Evolutionary conservation across 2,113 vertebrate genomes (phyloP), one percentile per base, ranked within the genome.

Genomic region (Thryonomys swinderianus): DNA sequence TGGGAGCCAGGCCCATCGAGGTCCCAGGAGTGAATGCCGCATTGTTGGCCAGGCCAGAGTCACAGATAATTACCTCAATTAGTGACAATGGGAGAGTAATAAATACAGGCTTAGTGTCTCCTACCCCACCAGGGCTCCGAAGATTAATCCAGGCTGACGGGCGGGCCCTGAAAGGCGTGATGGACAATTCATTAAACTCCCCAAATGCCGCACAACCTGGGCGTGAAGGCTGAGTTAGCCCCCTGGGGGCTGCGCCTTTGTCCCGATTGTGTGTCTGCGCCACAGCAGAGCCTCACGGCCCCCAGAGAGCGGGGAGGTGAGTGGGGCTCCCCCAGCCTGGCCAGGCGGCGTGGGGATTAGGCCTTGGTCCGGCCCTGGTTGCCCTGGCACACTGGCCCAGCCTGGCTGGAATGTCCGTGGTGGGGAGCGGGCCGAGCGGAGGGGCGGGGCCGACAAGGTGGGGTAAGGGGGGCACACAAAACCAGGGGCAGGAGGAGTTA

Each of bases 61-160:
- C 99, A 99, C 99, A 99, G 99, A 99, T 99, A 99, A 99, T 99
- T 99, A 99, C 99, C 99, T 99, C 99, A 99, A 99, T 99, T 99
- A 99, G 99, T 99, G 99, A 99, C 99, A 99, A 99, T 99, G 99
- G 99, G 99, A 99, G 99, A 99, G 99, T 99, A 99, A 99, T 99
- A 99, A 99, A 99, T 99, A 99, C 99, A 99, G 99, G 99, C 99
- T 99, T 99, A 99, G 99, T 99, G 99, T 99, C 99, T 99, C 99
- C 99, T 99, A 99, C 99, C 99, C 99, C 99, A 99, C 99, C 99
- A 99, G 99, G 99, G 99, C 99, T 99, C 99, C 99, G 98, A 99
- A 99, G 99, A 99, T 99, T 99, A 99, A 99, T 99, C 98, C 99
- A 98, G 98, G 98, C 99, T 98, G 99, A 98, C 99, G 99, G 98